Base-by-base conservation (phyloP, 2,888 invertebrate genomes). In the Rhagonycha fulva region DNA sequence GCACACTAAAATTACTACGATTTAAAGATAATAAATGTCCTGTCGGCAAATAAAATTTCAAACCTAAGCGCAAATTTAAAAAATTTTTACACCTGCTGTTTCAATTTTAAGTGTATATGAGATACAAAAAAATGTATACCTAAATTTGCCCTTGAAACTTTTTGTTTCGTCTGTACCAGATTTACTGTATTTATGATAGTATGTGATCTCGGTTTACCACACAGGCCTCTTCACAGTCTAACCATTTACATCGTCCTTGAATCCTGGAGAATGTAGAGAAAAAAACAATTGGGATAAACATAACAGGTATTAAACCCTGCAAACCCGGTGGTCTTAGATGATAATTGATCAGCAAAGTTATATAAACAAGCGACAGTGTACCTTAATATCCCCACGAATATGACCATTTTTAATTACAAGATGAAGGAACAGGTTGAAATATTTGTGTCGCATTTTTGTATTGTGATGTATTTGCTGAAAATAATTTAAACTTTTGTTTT, bases 311-410 rank as follows among this genome's bases (percentile, higher is more conserved):
- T 80, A 78, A 75, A 77, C 80, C 80, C 80, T 75, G 79, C 82
- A 79, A 82, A 81, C 79, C 81, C 80, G 82, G 82, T 82, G 82
- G 82, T 82, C 82, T 80, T 80, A 80, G 82, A 82, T 77, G 81
- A 81, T 82, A 81, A 82, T 81, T 82, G 81, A 80, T 81, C 81
- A 79, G 80, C 79, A 81, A 82, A 80, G 79, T 81, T 80, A 77
- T 73, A 77, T 77, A 68, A 80, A 79, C 80, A 71, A 79, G 78
- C 80, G 78, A 82, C 80, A 82, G 82, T 81, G 74, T 79, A 73
- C 79, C 80, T 82, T 82, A 81, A 79, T 78, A 81, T 77, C 78
- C 72, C 73, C 24, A 76, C 75, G 75, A 79, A 80, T 80, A 80
- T 77, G 80, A 79, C 73, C 77, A 74, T 78, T 80, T 80, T 80